Evolutionary conservation across 2,113 vertebrate species (phyloP).

Genomic region (Cyphomyrus discorhynchus): DNA sequence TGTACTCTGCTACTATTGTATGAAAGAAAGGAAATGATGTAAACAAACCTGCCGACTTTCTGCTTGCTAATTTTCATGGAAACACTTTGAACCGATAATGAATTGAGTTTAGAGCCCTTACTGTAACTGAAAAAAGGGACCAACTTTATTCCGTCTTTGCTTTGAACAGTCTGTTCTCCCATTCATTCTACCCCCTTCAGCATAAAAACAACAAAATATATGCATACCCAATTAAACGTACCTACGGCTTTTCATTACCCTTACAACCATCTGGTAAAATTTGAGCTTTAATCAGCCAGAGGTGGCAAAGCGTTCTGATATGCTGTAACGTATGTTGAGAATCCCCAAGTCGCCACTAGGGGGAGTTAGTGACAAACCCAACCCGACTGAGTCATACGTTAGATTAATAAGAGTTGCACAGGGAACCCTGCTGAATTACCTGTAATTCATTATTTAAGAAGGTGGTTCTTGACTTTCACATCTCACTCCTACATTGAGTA

Average conservation of each 20-base stretch:
- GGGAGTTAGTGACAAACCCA: slow-evolving; percentile 57
- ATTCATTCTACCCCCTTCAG: neutral
- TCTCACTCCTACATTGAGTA: neutral
- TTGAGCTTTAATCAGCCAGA: neutral
- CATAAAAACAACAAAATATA: neutral
- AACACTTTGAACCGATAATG: neutral
- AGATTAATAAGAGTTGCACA: neutral
- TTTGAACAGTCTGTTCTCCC: neutral
- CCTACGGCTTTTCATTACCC: neutral
- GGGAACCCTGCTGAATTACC: slow-evolving; percentile 8
- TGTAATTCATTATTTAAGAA: neutral
- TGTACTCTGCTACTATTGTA: neutral
- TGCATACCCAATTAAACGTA: neutral
- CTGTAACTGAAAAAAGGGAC: neutral
- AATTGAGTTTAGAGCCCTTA: neutral
- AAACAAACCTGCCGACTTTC: neutral
- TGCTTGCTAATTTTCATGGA: neutral
- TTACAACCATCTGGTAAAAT: neutral
- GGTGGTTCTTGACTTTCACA: neutral
- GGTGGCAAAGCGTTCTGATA: neutral
- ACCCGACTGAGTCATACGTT: neutral
- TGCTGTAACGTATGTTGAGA: neutral
- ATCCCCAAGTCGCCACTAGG: slow-evolving; percentile 56
- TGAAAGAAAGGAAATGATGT: neutral
- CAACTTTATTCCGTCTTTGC: neutral